Base-by-base conservation (phyloP, 2,888 invertebrate genomes). In the Cheilosia urbana region DNA sequence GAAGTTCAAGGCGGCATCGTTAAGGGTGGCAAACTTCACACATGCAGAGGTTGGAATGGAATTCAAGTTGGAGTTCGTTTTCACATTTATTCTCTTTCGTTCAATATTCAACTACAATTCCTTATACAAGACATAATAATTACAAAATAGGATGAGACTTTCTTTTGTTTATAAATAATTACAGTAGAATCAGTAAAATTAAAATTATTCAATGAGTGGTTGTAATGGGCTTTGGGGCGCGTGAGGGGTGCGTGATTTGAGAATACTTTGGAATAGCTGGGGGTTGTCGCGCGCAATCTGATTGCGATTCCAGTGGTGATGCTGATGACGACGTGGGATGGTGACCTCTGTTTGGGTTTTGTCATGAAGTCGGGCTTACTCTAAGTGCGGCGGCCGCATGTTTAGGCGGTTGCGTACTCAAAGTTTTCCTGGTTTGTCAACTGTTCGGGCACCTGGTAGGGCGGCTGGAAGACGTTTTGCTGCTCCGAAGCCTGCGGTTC, bases 161-260 rank as follows among this genome's bases (percentile, higher is more conserved):
- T 51, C 42, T 71, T 68, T 72, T 68, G 17, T 62, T 71, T 58
- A 84, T 84, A 84, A 84, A 84, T 84, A 84, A 84, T 83, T 62
- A 76, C 60, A 71, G 47, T 71, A 30, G 21, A 24, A 58, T 55
- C 66, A 45, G 72, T 62, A 72, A 51, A 77, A 66, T 62, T 78
- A 83, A 69, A 58, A 65, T 73, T 63, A 73, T 53, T 53, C 13
- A 45, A 68, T 68, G 53, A 68, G 13, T 27, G 76, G 76, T 17
- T 60, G 51, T 66, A 60, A 76, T 76, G 75, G 57, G 51, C 58
- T 49, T 37, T 42, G 11, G 24, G 27, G 24, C 2, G 40, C 17
- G 17, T 37, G 21, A 24, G 47, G 15, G 11, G 13, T 19, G 45
- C 47, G 47, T 47, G 9, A 17, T 30, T 30, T 53, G 53, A 62